Conservation (phyloP, 2,888 invertebrate species). For the Dicyrtoma fusca region DNA sequence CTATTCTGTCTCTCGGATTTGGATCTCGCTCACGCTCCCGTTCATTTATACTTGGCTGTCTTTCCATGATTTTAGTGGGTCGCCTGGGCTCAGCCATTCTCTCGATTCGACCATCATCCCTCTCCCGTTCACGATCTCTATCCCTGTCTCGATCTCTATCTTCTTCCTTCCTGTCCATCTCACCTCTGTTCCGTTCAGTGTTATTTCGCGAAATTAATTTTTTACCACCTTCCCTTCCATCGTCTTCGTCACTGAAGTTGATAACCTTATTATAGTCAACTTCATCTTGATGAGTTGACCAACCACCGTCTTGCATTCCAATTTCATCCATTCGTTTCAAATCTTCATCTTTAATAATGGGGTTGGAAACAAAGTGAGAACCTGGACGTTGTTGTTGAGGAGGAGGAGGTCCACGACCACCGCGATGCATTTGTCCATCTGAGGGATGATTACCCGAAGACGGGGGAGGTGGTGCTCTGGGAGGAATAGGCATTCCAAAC, state of each 20-base stretch:
- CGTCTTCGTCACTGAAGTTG: conserved; percentile 55
- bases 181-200: conserved; percentile 44
- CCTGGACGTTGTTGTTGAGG: conserved; percentile 46
- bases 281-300: conserved; percentile 54
- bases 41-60: conserved; percentile 32
- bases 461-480: conserved; percentile 49
- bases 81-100: conserved; percentile 11
- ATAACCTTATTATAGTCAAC: conserved; percentile 56
- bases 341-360: conserved; percentile 54
- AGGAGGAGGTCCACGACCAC: conserved; percentile 28
- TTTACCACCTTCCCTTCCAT: conserved; percentile 35
- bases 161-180: conserved; percentile 34
- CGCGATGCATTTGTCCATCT: conserved; percentile 25
- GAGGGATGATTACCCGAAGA: not conserved
- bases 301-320: conserved; percentile 52
- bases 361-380: conserved; percentile 51
- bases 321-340: conserved; percentile 55
- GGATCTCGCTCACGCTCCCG: conserved; percentile 11
- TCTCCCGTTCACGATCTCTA: conserved; percentile 33
- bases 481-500: conserved; percentile 53
- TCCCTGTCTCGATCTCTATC: conserved; percentile 39
- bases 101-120: conserved; percentile 26
- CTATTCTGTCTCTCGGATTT: conserved; percentile 1
- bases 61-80: conserved; percentile 22
- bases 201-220: not conserved